Base-by-base conservation (phyloP, 2,888 invertebrate species). In the Hecatera dysodea region DNA sequence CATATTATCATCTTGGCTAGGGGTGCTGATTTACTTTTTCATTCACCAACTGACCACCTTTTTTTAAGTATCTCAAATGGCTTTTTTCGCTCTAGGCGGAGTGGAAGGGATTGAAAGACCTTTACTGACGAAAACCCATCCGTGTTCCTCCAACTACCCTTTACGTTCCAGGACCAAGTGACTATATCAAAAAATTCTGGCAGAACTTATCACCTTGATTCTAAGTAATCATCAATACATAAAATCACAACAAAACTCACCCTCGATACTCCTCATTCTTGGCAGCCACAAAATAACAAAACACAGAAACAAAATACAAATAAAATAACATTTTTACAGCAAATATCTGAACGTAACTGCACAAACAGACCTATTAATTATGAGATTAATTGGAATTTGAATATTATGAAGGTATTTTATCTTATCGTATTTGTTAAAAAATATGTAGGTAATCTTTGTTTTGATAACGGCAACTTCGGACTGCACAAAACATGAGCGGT, bases 221-320 rank as follows among this genome's bases (percentile, higher is more conserved):
- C n/a, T n/a, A n/a, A 36, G 5, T 42, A 17, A 42, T 4, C 15
- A 29, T 19, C 7, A 48, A 50, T 50, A 53, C 2, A 53, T 11
- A n/a, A 55, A 33, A 36, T 36, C 0, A 22, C 5, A 22, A 1
- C 6, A 33, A 33, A 9, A 87, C 91, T 88, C 75, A 93, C 93
- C 92, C 92, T 55, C 80, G 90, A 71, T 94, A 93, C 0, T 87
- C 87, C 36, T 92, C 91, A 90, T 94, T 92, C 82, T 89, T 90
- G 2, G 84, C 88, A 24, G 67, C n/a, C 19, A 88, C 89, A 29
- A 71, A 76, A 33, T 80, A 72, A 33, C 87, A 77, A 42, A 81
- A 61, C 50, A 84, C 67, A 39, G 50, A 2, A 19, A 71, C 64
- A 60, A 70, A 82, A 70, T 65, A 87, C 60, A 82, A 70, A 72